phyloP scores from a whole-genome alignment of 2,888 invertebrate genomes.

The Ferrisia virgata region DNA sequence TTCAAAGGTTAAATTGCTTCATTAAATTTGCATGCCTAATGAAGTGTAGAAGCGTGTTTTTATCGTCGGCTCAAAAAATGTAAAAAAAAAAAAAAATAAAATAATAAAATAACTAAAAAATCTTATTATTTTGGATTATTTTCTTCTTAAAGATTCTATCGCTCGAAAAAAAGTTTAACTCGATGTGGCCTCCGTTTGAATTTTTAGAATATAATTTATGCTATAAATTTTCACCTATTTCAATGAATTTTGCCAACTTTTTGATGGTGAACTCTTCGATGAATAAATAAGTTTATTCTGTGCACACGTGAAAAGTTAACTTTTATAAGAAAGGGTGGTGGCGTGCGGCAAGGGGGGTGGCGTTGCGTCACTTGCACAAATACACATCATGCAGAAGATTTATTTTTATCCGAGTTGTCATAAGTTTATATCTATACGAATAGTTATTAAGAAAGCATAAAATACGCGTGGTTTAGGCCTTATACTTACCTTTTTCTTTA shows the following conservation, averaged over 20 bases:
- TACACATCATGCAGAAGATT: not conserved
- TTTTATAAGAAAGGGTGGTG: not conserved
- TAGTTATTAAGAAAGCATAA: not conserved
- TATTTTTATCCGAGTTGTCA: not conserved
- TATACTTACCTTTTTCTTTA: not conserved
- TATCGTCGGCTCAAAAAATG: not conserved
- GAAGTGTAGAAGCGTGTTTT: conserved; percentile 6
- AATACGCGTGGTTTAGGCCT: not conserved
- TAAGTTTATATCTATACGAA: not conserved
- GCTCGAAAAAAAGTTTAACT: not conserved
- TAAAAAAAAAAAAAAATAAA: not conserved
- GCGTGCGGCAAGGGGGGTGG: no score
- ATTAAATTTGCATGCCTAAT: conserved; percentile 23
- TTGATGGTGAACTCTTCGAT: not conserved
- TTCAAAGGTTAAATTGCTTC: conserved; percentile 18
- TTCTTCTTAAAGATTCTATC: not conserved
- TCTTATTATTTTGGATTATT: conserved; percentile 17
- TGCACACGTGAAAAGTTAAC: not conserved
- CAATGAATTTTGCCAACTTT: conserved; percentile 17
- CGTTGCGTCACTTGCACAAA: conserved; percentile 12
- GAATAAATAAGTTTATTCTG: not conserved
- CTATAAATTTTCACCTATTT: not conserved
- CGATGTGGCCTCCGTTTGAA: not conserved
- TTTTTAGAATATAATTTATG: not conserved
- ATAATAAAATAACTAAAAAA: not conserved